Evolutionary conservation across 2,888 invertebrate genomes (phyloP).

Genomic region (Octodonta nipae): DNA sequence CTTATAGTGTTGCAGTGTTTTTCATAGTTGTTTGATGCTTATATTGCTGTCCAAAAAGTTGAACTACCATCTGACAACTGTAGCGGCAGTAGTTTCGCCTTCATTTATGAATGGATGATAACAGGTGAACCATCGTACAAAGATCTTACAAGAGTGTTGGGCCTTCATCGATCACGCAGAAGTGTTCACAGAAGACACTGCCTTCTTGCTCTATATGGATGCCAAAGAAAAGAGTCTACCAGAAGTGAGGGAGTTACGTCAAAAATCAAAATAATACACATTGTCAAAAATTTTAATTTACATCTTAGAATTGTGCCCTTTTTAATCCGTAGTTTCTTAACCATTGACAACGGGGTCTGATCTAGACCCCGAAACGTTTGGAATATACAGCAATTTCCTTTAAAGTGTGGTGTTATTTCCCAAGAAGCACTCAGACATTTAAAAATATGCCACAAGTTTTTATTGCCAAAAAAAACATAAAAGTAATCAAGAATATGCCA

Average conservation of each 20-base stretch:
- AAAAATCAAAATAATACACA: too few species aligned
- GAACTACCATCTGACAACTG: conserved; percentile 35
- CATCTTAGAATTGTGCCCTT: too few species aligned
- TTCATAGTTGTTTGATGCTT: conserved; percentile 48
- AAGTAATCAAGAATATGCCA: too few species aligned
- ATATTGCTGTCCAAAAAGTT: conserved; percentile 33
- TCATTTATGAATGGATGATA: conserved; percentile 74
- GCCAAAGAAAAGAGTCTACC: conserved; percentile 41
- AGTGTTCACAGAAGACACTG: conserved; percentile 61
- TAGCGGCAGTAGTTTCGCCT: conserved; percentile 47
- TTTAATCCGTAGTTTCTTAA: too few species aligned
- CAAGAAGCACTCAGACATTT: too few species aligned
- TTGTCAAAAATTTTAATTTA: too few species aligned
- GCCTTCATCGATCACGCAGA: conserved; percentile 56
- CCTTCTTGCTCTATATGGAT: conserved; percentile 49
- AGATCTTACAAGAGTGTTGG: conserved; percentile 59
- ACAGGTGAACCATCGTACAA: conserved; percentile 50
- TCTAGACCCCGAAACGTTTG: too few species aligned
- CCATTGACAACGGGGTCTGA: too few species aligned
- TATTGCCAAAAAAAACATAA: too few species aligned
- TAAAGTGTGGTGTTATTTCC: too few species aligned
- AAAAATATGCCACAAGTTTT: too few species aligned
- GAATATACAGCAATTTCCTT: too few species aligned
- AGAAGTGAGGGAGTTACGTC: conserved; percentile 52
- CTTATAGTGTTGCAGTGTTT: conserved; percentile 55